phyloP scores from a whole-genome alignment of 1,140 invertebrate genomes.

The Scaptomyza graminum region DNA sequence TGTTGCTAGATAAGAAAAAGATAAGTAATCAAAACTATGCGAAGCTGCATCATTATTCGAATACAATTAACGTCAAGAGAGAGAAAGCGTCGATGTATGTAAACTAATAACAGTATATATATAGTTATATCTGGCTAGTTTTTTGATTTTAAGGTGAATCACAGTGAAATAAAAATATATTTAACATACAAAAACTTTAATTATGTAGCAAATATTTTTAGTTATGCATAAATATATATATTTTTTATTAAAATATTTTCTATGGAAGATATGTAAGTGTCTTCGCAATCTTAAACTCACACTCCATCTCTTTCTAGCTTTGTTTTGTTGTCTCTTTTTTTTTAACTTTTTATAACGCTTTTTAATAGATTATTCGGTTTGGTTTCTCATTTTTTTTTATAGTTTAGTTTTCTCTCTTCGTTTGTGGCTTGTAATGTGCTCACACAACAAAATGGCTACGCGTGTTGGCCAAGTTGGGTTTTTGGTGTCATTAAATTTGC shows the following conservation, averaged over 20 bases:
- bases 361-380: constrained; percentile 44
- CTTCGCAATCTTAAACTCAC: constrained; percentile 26
- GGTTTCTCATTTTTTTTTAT: constrained; percentile 43
- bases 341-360: constrained; percentile 50
- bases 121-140: too few relatives aligned
- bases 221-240: neutral
- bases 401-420: constrained; percentile 21
- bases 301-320: constrained; percentile 5
- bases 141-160: too few relatives aligned
- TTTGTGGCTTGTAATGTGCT: constrained; percentile 28
- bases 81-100: constrained; percentile 64
- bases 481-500: constrained; percentile 82
- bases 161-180: constrained; percentile 23
- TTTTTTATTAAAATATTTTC: too few relatives aligned
- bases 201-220: constrained; percentile 7
- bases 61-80: constrained; percentile 73
- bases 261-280: constrained; percentile 34
- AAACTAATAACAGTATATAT: constrained; percentile 4
- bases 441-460: constrained; percentile 55
- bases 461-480: constrained; percentile 75
- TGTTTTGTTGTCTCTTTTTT: constrained; percentile 16
- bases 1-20: neutral
- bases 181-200: constrained; percentile 32
- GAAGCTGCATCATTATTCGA: constrained; percentile 74
- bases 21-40: constrained; percentile 47